These are phyloP conservation scores for Brassicogethes aeneus DNA, from an alignment of 2,888 invertebrate species.

Conservation along the genomic window DNA sequence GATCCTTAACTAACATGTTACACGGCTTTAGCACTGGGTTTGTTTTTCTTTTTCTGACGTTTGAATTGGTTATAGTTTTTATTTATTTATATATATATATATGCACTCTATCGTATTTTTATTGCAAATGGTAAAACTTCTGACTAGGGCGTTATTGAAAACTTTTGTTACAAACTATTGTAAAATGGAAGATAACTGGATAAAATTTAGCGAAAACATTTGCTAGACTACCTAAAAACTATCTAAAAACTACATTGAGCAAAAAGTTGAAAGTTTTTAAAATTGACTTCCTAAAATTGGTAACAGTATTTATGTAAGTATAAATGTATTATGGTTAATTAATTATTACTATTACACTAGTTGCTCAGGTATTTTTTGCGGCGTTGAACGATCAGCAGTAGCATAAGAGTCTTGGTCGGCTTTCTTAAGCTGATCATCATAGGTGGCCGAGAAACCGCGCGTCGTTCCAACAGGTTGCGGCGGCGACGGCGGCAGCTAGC, in stretches of 20 bases:
- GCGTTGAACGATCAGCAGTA: neutral
- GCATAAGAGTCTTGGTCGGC: neutral
- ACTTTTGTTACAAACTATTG: conserved; percentile 21
- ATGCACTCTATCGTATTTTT: conserved; percentile 13
- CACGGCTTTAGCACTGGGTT: too few species aligned
- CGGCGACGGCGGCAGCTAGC: conserved; percentile 13
- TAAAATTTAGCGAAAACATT: conserved; percentile 20
- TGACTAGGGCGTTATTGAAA: conserved; percentile 5
- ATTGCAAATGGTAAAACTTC: conserved; percentile 3
- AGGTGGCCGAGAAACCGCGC: conserved; percentile 14
- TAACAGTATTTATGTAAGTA: neutral
- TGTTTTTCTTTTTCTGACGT: too few species aligned
- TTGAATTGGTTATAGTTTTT: neutral
- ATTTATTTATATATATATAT: too few species aligned
- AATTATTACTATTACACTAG: too few species aligned
- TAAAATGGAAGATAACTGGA: conserved; percentile 28
- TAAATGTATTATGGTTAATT: too few species aligned
- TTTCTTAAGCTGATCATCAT: conserved; percentile 9
- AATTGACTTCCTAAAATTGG: conserved; percentile 1
- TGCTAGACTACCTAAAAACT: conserved; percentile 19
- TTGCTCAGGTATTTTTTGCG: conserved; percentile 3
- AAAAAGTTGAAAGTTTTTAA: conserved; percentile 22
- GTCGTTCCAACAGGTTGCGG: conserved; percentile 24
- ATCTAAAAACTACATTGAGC: conserved; percentile 28
- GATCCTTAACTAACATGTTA: too few species aligned